A percentile compares a stretch with the other conserved stretches of the same genome.
These are phyloP conservation scores for Pseudotriccus pelzelni DNA, from an alignment of 2,797 vertebrate genomes.

Conservation along the genomic window DNA sequence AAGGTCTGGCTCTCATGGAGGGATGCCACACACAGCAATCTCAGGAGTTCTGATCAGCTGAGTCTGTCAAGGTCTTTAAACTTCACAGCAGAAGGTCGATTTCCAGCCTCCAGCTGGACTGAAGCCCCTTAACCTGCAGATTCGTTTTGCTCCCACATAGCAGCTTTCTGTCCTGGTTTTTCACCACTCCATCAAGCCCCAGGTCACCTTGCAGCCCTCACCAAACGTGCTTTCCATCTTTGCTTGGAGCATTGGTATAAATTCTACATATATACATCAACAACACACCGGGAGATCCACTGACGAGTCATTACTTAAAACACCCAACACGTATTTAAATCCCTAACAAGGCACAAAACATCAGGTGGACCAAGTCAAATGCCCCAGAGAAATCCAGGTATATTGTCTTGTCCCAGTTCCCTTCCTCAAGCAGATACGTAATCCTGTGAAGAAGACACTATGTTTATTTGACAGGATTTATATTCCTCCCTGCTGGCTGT, in stretches of 20 bases:
- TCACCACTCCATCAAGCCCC: not conserved
- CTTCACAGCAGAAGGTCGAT: not conserved
- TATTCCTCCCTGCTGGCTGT: not conserved
- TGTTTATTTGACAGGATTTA: slow-evolving; percentile 5
- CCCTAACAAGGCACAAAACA: not conserved
- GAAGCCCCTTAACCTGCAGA: not conserved
- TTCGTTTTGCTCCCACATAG: not conserved
- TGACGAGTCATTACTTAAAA: not conserved
- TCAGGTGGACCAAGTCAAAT: not conserved
- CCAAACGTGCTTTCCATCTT: not conserved
- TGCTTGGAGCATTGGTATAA: not conserved
- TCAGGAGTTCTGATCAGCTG: not conserved
- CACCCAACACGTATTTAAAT: not conserved
- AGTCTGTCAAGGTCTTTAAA: not conserved
- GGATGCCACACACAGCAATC: not conserved
- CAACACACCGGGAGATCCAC: not conserved
- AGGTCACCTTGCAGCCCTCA: not conserved
- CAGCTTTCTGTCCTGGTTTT: not conserved
- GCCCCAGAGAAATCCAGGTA: not conserved
- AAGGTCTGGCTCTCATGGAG: not conserved
- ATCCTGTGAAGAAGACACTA: not conserved
- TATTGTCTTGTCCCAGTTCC: not conserved
- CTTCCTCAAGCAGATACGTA: not conserved
- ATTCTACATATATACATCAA: not conserved
- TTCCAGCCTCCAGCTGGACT: not conserved